phyloP scores from a whole-genome alignment of 2,888 invertebrate species.

The Syritta pipiens region DNA sequence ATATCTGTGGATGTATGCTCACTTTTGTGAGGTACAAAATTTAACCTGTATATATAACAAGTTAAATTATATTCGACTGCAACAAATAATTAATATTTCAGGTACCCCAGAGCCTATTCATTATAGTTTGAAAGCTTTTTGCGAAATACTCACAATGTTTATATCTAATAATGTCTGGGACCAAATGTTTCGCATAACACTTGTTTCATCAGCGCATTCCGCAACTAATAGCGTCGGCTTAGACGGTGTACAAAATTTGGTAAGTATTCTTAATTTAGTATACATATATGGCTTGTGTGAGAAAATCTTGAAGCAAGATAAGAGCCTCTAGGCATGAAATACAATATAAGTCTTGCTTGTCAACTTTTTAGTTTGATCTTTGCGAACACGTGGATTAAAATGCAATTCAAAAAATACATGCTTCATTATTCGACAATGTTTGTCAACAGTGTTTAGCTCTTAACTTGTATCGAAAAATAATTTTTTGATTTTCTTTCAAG shows the following conservation, averaged over 20 bases:
- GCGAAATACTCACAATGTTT: conserved; percentile 88
- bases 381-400: no score
- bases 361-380: no score
- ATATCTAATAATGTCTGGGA: conserved; percentile 91
- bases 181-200: conserved; percentile 80
- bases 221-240: background rate
- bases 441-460: no score
- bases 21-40: background rate
- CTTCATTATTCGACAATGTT: no score
- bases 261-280: no score
- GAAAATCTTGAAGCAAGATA: background rate
- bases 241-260: background rate
- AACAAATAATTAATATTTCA: conserved; percentile 72
- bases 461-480: no score
- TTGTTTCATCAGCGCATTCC: conserved; percentile 73
- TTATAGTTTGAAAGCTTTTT: conserved; percentile 86
- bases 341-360: background rate
- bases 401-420: no score
- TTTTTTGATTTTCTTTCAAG: no score
- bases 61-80: background rate
- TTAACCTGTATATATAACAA: background rate
- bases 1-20: background rate
- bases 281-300: background rate
- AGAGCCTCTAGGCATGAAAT: no score
- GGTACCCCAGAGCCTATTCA: conserved; percentile 85